Evolutionary conservation across 2,113 vertebrate genomes (phyloP), one percentile per base, ranked within the genome.

Genomic region (Isichthys henryi): DNA sequence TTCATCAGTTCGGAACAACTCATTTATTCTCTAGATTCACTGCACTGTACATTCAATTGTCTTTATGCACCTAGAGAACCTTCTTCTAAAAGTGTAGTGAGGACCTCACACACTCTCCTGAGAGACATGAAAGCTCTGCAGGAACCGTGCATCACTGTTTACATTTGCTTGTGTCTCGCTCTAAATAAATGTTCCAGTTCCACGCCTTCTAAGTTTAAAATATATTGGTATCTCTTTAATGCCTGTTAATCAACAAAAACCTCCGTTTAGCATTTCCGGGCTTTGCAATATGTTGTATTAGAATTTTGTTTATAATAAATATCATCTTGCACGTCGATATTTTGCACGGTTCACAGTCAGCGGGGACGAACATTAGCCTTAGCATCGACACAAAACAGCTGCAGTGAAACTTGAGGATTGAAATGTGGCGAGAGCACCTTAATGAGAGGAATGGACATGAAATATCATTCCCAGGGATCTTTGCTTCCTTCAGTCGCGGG

Each of bases 381-480:
- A 46, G 45, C 43, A n/a, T 84, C 17, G 45, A 84, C 21, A 1
- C 43, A 27, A 84, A 84, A 46, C 82, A 48, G 82, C 82, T 46
- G 39, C 45, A 21, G 9, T 48, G 21, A 84, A 84, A 84, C 45
- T 10, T 48, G 39, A 84, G 43, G 45, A 48, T n/a, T 48, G 82
- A 84, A 84, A 84, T 84, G 82, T 48, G 82, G 23, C 5, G 9
- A n/a, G 19, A 80, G 45, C 19, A 48, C 31, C 74, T 80, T 80
- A 80, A 43, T 80, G 31, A 53, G 17, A 19, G 50, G 27, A 87
- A 23, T 52, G 58, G 56, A 43, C 27, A 19, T 88, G 35, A 70
- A 88, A 58, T 62, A 62, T 88, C 86, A 88, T 70, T 88, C 86
- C 53, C 53, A 49, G 49, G 46, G 86, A 87, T 39, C 50, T 39